Conservation (phyloP, 2,797 vertebrate genomes). For the Gobio occitaniae region DNA sequence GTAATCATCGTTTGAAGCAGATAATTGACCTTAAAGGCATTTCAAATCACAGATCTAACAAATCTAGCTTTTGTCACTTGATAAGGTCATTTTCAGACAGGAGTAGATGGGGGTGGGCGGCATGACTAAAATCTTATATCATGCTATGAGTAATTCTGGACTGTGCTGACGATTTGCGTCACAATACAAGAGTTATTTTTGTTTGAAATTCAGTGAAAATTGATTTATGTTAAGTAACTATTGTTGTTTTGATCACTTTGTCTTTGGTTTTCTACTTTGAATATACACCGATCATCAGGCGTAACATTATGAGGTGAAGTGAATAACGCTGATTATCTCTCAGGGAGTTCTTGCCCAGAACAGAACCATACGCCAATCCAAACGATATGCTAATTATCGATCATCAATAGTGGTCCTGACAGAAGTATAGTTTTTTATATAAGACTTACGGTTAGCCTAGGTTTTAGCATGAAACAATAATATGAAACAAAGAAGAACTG, state of each 20-base stretch:
- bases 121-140: neutral
- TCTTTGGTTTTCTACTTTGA: neutral
- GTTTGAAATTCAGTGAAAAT: neutral
- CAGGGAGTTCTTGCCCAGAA: no score
- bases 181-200: neutral
- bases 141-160: conserved; percentile 18
- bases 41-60: conserved; percentile 24
- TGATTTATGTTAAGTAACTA: neutral
- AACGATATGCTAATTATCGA: no score
- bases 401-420: no score
- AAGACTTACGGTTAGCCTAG: no score
- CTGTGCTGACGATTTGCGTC: neutral
- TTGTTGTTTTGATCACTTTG: neutral
- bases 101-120: neutral
- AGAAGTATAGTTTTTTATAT: no score
- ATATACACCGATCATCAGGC: no score
- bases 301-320: no score
- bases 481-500: no score
- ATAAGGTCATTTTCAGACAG: conserved; percentile 40
- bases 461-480: no score
- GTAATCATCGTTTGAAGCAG: conserved; percentile 40
- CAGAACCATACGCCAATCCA: no score
- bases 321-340: no score
- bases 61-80: conserved; percentile 12
- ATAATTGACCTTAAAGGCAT: conserved; percentile 33